Base-by-base conservation (phyloP, 2,797 vertebrate genomes). In the Peromyscus eremicus region DNA sequence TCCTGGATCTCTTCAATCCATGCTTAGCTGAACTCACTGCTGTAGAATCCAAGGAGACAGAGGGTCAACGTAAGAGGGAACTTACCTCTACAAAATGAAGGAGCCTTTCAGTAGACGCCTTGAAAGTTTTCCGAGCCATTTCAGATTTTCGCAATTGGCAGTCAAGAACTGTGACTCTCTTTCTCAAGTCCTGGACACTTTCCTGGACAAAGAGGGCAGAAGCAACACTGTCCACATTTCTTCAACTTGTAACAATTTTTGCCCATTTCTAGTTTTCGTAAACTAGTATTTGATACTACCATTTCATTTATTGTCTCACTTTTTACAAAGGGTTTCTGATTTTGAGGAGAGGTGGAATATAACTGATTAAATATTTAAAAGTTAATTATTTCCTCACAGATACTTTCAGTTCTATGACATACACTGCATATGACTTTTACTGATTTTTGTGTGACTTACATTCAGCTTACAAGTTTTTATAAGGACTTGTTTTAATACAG, bases 131-230 rank as follows among this genome's bases (percentile, higher is more conserved):
- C 96, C 98, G 99, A 93, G 99, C 98, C 0, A 98, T 98, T 96
- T 99, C 99, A 0, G 99, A 99, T 98, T 99, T 99, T 95, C 99
- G 95, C 94, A 99, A 98, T 79, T 99, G 99, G 98, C 99, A 99
- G 98, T 99, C 99, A 5, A 99, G 99, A 66, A 99, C 98, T 4
- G 99, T 99, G 29, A 99, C 98, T 94, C 98, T 99, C 98, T 99
- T 99, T 96, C 98, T 99, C 97, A 99, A 98, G 82, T 99, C 99
- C 27, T 99, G 99, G 19, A 97, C 25, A 40, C 98, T 99, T 85
- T 99, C 99, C 99, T 99, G 97, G 81, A 85, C 29, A 96, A 81
- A 95, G 9, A 97, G 21, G 88, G 25, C 46, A 80, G 77, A 91
- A 88, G 27, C 12, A 57, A 3, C 0, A 2, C 57, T 70, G 79